These are phyloP conservation scores for Saccostrea cuccullata DNA, from an alignment of 1,140 invertebrate genomes.

Conservation along the genomic window DNA sequence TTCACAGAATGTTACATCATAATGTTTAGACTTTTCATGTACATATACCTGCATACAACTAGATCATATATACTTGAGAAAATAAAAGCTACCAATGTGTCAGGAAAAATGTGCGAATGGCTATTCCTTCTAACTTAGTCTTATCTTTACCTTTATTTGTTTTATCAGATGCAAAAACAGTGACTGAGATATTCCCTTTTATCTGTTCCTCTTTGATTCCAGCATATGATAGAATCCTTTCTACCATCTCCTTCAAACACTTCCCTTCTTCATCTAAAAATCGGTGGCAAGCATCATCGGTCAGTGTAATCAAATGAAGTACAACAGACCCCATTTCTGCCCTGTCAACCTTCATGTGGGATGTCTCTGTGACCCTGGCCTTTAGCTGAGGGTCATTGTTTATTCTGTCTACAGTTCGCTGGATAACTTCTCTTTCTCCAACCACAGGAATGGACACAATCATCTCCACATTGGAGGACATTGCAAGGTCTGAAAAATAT, in stretches of 20 bases:
- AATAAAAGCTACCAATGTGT: too few relatives aligned
- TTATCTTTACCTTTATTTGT: background rate
- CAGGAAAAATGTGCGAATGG: too few relatives aligned
- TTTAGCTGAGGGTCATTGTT: background rate
- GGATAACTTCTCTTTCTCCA: background rate
- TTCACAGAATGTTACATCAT: too few relatives aligned
- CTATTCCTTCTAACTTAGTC: too few relatives aligned
- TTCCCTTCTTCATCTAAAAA: constrained; percentile 7
- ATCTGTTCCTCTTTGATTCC: background rate
- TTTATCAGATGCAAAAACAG: background rate
- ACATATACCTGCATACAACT: too few relatives aligned
- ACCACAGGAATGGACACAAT: background rate
- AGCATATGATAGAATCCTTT: background rate
- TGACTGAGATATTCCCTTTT: background rate
- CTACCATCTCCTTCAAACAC: background rate
- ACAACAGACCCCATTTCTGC: background rate
- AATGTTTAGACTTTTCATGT: too few relatives aligned
- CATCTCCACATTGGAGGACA: background rate
- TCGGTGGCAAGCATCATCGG: background rate
- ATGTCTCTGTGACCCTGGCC: background rate
- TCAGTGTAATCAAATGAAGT: background rate
- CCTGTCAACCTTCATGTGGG: background rate
- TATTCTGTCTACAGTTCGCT: background rate
- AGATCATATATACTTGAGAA: too few relatives aligned
- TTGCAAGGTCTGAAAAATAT: background rate